These are phyloP conservation scores for Nannospalax galili DNA, from an alignment of 2,113 vertebrate genomes.

Conservation along the genomic window DNA sequence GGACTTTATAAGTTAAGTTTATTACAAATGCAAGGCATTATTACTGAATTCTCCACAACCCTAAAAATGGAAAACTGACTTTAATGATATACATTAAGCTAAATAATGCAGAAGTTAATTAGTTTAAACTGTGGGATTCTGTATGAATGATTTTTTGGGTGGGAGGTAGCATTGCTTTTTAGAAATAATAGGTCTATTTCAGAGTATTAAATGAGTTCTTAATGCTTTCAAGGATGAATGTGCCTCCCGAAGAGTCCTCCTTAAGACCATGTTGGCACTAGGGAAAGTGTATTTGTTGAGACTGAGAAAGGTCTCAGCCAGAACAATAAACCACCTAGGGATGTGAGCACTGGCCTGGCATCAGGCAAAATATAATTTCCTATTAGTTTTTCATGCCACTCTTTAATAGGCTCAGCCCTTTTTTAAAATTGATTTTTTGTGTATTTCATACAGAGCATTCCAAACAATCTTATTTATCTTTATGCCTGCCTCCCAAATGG, in stretches of 20 bases:
- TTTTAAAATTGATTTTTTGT: too few relatives aligned
- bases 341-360: not conserved
- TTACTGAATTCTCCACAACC: constrained; percentile 48
- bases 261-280: not conserved
- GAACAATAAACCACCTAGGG: not conserved
- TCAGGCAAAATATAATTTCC: not conserved
- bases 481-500: too few relatives aligned
- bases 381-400: constrained; percentile 19
- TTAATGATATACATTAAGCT: constrained; percentile 72
- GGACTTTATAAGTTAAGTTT: constrained; percentile 30
- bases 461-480: too few relatives aligned
- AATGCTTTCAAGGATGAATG: constrained; percentile 46
- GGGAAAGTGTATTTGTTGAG: not conserved
- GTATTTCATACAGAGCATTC: too few relatives aligned
- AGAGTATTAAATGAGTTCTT: constrained; percentile 53
- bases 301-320: not conserved
- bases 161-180: constrained; percentile 54
- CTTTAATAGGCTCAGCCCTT: constrained; percentile 46
- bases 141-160: constrained; percentile 69
- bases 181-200: constrained; percentile 64
- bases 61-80: constrained; percentile 66
- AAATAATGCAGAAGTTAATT: constrained; percentile 78
- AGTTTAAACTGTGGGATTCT: constrained; percentile 69
- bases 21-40: constrained; percentile 58
- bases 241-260: constrained; percentile 14